phyloP scores from a whole-genome alignment of 1,140 invertebrate genomes.

The Drosophila athabasca region DNA sequence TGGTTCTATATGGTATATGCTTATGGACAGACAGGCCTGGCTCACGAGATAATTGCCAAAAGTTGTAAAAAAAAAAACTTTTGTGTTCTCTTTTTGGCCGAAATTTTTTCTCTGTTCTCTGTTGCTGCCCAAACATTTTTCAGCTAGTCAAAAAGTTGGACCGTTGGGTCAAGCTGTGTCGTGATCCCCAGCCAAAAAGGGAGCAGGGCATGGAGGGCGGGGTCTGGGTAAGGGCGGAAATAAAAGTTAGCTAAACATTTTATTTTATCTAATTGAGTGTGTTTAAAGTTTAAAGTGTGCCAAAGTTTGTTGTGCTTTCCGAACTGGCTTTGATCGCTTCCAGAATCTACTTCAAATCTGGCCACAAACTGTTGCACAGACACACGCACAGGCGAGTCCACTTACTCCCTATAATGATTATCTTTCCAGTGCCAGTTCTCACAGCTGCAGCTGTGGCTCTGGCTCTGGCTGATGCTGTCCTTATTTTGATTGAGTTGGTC shows the following conservation, averaged over 20 bases:
- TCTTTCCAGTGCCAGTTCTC: slow-evolving; percentile 15
- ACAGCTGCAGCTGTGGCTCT: slow-evolving; percentile 25
- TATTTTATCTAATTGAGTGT: slow-evolving; percentile 81
- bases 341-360: slow-evolving; percentile 8
- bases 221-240: neutral
- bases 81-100: slow-evolving; percentile 6
- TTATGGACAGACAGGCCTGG: slow-evolving; percentile 43
- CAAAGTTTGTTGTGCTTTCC: slow-evolving; percentile 63
- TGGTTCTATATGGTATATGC: slow-evolving; percentile 34
- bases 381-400: slow-evolving; percentile 4
- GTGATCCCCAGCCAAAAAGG: slow-evolving; percentile 26
- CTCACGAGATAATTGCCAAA: slow-evolving; percentile 79
- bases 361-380: slow-evolving; percentile 61
- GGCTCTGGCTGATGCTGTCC: no score
- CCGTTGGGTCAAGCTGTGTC: slow-evolving; percentile 78
- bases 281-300: slow-evolving; percentile 81
- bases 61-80: slow-evolving; percentile 62
- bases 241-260: slow-evolving; percentile 78
- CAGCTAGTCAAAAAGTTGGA: slow-evolving; percentile 79
- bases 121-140: slow-evolving; percentile 67
- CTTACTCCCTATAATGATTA: slow-evolving; percentile 11
- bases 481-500: slow-evolving; percentile 69
- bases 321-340: slow-evolving; percentile 38
- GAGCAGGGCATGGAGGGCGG: no score
- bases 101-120: slow-evolving; percentile 2